Base-by-base conservation (phyloP, 1,140 invertebrate species). In the Calliopsis andreniformis region DNA sequence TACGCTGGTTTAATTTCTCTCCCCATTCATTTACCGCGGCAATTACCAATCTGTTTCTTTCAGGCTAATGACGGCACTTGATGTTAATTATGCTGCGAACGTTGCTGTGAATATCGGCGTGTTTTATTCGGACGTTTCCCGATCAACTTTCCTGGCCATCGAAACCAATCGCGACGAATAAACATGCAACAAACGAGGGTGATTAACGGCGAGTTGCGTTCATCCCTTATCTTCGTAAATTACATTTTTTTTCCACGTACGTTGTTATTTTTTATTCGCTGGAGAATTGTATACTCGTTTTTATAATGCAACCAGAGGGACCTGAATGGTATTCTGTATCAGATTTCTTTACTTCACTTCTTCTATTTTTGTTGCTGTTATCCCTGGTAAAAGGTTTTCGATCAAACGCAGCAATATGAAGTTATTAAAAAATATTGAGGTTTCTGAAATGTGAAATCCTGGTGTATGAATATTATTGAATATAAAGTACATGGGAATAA, bases 1-100 rank as follows among this genome's bases (percentile, higher is more conserved):
- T n/a, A 2, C 47, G 45, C 6, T 56, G 56, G 45, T 20, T 72
- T 30, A 12, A 53, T 63, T 59, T 42, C 30, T 25, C 25, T 3
- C 35, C 6, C 39, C 49, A 5, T 67, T 67, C 51, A 28, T 56
- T 75, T 75, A 2, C 16, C 49, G 20, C 28, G 61, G 28, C 70
- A 73, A 64, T 66, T 55, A 66, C 47, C n/a, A 43, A 35, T 32
- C 28, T 43, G 49, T 73, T 73, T 70, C 30, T 55, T 23, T 20
- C 32, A 2, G 16, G 32, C 18, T 43, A 53, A 55, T 43, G 32
- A 6, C 16, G 12, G 3, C 25, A 20, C 39, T 42, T 55, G 32
- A 4, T 35, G 47, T 42, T 53, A 55, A 73, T 55, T 73, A 43
- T 53, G 28, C 39, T 3, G 4, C 18, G 3, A 25, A 16, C 42